Evolutionary conservation across 2,113 vertebrate species (phyloP).

Genomic region (Sisor rabdophorus): DNA sequence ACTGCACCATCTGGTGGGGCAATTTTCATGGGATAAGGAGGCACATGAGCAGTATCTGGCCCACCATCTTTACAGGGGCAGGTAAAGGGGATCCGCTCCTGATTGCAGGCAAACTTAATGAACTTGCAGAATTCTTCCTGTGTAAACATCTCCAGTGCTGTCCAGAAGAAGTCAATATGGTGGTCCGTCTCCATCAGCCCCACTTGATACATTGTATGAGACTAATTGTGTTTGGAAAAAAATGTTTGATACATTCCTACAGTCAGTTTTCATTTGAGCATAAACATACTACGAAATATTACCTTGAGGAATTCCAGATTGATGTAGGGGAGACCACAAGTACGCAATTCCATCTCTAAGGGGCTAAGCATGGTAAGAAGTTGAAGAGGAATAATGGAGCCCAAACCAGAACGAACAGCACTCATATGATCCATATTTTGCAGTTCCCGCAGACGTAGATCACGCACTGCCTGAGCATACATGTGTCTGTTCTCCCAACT

Average conservation of each 20-base stretch:
- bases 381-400: conserved; percentile 93
- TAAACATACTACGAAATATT: background rate
- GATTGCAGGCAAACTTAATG: conserved; percentile 98
- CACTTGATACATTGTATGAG: conserved; percentile 99
- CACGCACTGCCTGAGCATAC: conserved; percentile 82
- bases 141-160: conserved; percentile 88
- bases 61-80: conserved; percentile 96
- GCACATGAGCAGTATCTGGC: conserved; percentile 92
- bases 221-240: conserved; percentile 62
- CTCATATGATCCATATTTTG: conserved; percentile 86
- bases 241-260: background rate
- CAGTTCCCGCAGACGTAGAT: conserved; percentile 84
- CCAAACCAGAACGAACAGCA: conserved; percentile 84
- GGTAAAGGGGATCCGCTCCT: conserved; percentile 95
- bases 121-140: conserved; percentile 99
- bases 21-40: conserved; percentile 98
- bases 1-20: conserved; percentile 90
- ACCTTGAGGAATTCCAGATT: conserved; percentile 98
- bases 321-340: conserved; percentile 91
- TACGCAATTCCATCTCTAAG: conserved; percentile 89
- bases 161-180: conserved; percentile 98
- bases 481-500: conserved; percentile 97
- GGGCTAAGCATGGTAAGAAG: conserved; percentile 88
- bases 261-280: background rate
- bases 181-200: conserved; percentile 97